Evolutionary conservation across 2,113 vertebrate genomes (phyloP), one percentile per base, ranked within the genome.

Genomic region (Dermatemys mawii): DNA sequence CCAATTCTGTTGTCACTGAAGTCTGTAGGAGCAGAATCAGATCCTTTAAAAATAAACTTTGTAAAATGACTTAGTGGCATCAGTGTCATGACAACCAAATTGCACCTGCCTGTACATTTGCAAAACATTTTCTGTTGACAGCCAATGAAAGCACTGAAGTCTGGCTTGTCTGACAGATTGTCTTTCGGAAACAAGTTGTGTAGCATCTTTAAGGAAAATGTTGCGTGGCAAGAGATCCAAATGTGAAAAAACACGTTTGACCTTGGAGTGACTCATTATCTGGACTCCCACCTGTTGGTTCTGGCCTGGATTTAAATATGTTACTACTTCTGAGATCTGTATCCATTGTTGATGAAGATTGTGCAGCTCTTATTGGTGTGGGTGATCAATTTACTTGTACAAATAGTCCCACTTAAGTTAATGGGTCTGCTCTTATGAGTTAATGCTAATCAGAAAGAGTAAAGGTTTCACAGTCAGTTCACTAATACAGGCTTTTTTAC

Each of bases 261-360:
- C 78, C 95, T 88, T 51, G 57, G 78, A 48, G 86, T 27, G 87
- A 46, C 63, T 94, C 50, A 81, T 87, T 51, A 80, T n/a, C 19
- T 89, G 85, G 86, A 91, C 21, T 96, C 92, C 75, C 81, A 38
- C 94, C 22, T 96, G 90, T 44, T 41, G 79, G 55, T 89, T 75
- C 85, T 90, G 63, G 11, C 63, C 78, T 50, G 54, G 81, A 86
- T 83, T 94, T 94, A 91, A 55, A 49, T 55, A 78, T 11, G 27
- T 91, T 87, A 48, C 44, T 90, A 48, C 35, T 93, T 81, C 88
- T 93, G 53, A 27, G 78, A 11, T 92, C 90, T 84, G 78, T 75
- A 88, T 73, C 53, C 90, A 94, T 88, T 95, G 85, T 96, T 96
- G 78, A 93, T 53, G 88, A 87, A 75, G 82, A 90, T 53, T 87